These are phyloP conservation scores for Asteroscopus sphinx DNA, from an alignment of 2,888 invertebrate genomes.

Conservation along the genomic window DNA sequence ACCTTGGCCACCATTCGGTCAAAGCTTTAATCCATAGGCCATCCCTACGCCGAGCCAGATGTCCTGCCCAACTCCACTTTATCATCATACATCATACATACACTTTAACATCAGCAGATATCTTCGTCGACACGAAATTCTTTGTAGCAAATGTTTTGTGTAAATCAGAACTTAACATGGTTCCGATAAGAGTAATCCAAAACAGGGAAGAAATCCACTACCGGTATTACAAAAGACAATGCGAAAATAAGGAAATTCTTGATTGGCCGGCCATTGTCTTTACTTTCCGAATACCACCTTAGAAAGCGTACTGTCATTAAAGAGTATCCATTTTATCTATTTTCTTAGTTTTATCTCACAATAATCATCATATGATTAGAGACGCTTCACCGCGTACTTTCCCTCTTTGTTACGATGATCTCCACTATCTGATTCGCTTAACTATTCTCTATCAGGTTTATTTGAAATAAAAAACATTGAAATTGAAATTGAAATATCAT, in stretches of 20 bases:
- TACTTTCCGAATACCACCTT: constrained; percentile 30
- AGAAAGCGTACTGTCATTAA: constrained; percentile 42
- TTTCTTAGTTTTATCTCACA: constrained; percentile 43
- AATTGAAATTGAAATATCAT: too few species aligned
- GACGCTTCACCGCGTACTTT: constrained; percentile 53
- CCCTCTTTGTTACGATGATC: constrained; percentile 50
- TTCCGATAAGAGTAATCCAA: not conserved
- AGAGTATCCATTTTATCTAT: constrained; percentile 40
- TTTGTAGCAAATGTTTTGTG: not conserved
- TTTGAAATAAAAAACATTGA: too few species aligned
- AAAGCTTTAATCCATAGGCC: too few species aligned
- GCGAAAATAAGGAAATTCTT: constrained; percentile 24
- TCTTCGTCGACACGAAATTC: not conserved
- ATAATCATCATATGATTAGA: constrained; percentile 50
- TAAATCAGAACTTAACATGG: not conserved
- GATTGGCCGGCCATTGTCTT: constrained; percentile 46
- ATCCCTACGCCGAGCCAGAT: too few species aligned
- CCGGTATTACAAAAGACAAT: constrained; percentile 20
- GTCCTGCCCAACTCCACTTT: too few species aligned
- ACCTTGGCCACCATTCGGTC: too few species aligned
- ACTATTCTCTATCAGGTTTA: constrained; percentile 31
- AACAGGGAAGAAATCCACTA: constrained; percentile 10
- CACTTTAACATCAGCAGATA: too few species aligned
- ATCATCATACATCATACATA: too few species aligned
- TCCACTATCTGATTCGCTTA: constrained; percentile 52